Percentiles rank a stretch among this genome's conserved stretches.
These are phyloP conservation scores for Oophaga sylvatica DNA, from an alignment of 2,797 vertebrate species.

Conservation along the genomic window DNA sequence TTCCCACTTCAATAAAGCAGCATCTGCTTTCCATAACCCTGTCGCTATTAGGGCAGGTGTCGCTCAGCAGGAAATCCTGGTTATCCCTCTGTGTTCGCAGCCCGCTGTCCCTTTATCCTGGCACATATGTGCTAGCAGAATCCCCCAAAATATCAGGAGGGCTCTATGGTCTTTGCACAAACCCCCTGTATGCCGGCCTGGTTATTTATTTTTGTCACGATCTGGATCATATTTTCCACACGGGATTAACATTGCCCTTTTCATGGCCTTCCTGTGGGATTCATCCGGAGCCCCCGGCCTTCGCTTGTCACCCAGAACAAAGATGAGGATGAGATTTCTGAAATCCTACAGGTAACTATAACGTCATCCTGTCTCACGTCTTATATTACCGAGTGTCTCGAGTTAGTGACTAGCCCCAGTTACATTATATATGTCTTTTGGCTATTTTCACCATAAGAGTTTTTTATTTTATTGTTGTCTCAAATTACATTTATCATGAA, in stretches of 20 bases:
- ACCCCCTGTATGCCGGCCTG: conserved; percentile 45
- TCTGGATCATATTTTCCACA: conserved; percentile 58
- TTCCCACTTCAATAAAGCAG: conserved; percentile 71
- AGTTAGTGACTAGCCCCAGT: background rate
- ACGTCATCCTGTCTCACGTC: conserved; percentile 23
- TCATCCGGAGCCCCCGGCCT: conserved; percentile 67
- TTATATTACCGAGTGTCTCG: background rate
- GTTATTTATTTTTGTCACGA: conserved; percentile 55
- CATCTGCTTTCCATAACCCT: conserved; percentile 64
- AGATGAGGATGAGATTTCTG: conserved; percentile 78
- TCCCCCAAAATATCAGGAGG: conserved; percentile 68
- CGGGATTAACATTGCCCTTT: conserved; percentile 59
- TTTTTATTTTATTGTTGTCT: background rate
- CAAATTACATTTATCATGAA: background rate
- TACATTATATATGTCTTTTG: conserved; percentile 19
- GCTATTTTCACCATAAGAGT: background rate
- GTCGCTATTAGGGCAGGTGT: conserved; percentile 74
- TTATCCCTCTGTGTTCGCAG: conserved; percentile 70
- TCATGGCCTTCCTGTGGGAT: conserved; percentile 77
- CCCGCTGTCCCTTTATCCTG: conserved; percentile 66
- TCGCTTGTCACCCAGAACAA: conserved; percentile 72
- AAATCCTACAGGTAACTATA: conserved; percentile 83
- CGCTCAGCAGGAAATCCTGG: conserved; percentile 74
- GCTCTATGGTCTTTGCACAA: conserved; percentile 64
- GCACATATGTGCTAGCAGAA: conserved; percentile 67